Conservation (phyloP, 1,140 invertebrate species). For the Laupala kohalensis region DNA sequence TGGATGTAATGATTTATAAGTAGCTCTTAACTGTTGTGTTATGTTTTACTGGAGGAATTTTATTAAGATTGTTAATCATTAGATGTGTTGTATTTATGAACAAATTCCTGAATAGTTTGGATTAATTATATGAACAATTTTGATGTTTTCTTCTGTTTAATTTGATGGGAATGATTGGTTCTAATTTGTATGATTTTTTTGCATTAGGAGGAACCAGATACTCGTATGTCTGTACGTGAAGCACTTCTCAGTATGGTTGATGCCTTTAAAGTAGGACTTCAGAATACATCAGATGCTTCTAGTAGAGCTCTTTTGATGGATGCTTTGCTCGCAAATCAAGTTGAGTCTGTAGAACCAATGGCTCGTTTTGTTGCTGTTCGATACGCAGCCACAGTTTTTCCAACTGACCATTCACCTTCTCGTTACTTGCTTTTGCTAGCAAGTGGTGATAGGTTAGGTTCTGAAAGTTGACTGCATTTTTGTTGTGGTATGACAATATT, state of each 20-base stretch:
- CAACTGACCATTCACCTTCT: constrained; percentile 62
- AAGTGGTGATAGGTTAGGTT: constrained; percentile 59
- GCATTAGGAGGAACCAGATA: constrained; percentile 33
- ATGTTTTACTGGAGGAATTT: too few species aligned
- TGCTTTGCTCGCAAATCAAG: constrained; percentile 42
- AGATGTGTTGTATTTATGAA: too few species aligned
- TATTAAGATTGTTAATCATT: too few species aligned
- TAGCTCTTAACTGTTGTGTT: too few species aligned
- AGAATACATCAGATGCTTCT: not conserved
- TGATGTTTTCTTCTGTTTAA: too few species aligned
- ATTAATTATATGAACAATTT: too few species aligned
- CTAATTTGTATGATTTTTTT: not conserved
- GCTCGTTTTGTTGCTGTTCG: constrained; percentile 68
- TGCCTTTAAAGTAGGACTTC: constrained; percentile 27
- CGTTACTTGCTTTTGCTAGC: constrained; percentile 73
- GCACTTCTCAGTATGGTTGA: constrained; percentile 53
- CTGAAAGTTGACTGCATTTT: not conserved
- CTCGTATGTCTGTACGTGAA: constrained; percentile 52
- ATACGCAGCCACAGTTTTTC: constrained; percentile 69
- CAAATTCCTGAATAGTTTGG: too few species aligned
- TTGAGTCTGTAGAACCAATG: constrained; percentile 51
- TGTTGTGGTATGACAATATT: too few species aligned
- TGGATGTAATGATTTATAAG: too few species aligned
- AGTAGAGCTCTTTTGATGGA: constrained; percentile 27
- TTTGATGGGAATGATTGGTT: too few species aligned